Evolutionary conservation across 1,140 invertebrate species (phyloP).

Genomic region (Drosophila rhopaloa): DNA sequence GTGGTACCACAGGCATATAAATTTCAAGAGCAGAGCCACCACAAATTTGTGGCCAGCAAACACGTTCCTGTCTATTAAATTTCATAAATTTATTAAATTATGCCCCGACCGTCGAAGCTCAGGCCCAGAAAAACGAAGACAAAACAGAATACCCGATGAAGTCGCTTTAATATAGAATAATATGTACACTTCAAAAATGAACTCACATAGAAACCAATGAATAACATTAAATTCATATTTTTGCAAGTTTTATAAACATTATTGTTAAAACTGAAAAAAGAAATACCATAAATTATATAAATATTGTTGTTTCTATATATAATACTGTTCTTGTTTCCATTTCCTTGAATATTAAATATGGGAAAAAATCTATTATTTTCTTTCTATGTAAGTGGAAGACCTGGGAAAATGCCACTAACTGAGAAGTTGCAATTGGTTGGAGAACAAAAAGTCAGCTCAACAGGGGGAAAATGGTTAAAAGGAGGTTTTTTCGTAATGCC

Average conservation of each 20-base stretch:
- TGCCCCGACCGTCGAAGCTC: constrained; percentile 39
- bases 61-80: constrained; percentile 80
- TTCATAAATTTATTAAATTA: constrained; percentile 83
- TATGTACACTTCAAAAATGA: constrained; percentile 2
- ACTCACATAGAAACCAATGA: too few species aligned
- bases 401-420: constrained; percentile 67
- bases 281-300: too few species aligned
- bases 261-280: too few species aligned
- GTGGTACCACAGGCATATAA: constrained; percentile 60
- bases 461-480: constrained; percentile 48
- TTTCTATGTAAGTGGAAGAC: constrained; percentile 9
- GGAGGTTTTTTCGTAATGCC: constrained; percentile 7
- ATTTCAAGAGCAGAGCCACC: constrained; percentile 67
- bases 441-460: constrained; percentile 33
- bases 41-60: constrained; percentile 76
- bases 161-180: constrained; percentile 22
- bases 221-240: too few species aligned
- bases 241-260: too few species aligned
- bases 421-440: constrained; percentile 41
- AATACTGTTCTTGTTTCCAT: too few species aligned
- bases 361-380: too few species aligned
- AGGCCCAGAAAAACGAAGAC: constrained; percentile 40
- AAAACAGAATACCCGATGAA: constrained; percentile 40
- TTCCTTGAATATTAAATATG: too few species aligned
- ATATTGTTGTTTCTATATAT: too few species aligned